A percentile compares a stretch with the other conserved stretches of the same genome.
These are phyloP conservation scores for Pleuronectes platessa DNA, from an alignment of 2,113 vertebrate genomes.

Conservation along the genomic window DNA sequence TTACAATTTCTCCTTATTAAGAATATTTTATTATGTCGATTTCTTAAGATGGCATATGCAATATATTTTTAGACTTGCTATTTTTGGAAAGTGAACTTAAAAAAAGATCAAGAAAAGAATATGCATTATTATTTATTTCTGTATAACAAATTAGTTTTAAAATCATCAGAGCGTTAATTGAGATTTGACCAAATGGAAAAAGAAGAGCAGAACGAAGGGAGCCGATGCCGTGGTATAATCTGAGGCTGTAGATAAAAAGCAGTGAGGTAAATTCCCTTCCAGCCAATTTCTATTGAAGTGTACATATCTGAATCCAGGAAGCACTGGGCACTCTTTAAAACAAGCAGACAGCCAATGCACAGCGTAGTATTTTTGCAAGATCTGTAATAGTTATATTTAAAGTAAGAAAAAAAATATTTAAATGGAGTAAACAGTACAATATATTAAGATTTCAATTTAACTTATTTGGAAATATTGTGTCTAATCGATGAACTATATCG, in stretches of 20 bases:
- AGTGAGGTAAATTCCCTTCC: slow-evolving; percentile 6
- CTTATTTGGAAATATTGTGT: slow-evolving; percentile 77
- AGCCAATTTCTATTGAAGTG: slow-evolving; percentile 61
- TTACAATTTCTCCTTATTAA: slow-evolving; percentile 71
- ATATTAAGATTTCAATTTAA: slow-evolving; percentile 79
- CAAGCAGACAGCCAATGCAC: slow-evolving; percentile 77
- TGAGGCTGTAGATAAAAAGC: slow-evolving; percentile 2
- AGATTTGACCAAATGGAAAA: slow-evolving; percentile 71
- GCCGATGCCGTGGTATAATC: slow-evolving; percentile 8
- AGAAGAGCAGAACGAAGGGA: slow-evolving; percentile 30
- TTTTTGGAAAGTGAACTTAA: slow-evolving; percentile 73
- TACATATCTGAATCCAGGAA: slow-evolving; percentile 78
- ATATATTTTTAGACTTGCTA: slow-evolving; percentile 83
- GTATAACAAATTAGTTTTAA: slow-evolving; percentile 52
- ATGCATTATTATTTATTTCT: slow-evolving; percentile 65
- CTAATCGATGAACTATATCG: slow-evolving; percentile 64
- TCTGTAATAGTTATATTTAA: slow-evolving; percentile 81
- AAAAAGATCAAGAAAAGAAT: slow-evolving; percentile 49
- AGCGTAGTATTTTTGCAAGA: slow-evolving; percentile 79
- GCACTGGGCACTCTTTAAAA: slow-evolving; percentile 73
- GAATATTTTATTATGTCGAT: slow-evolving; percentile 82
- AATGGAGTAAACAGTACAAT: slow-evolving; percentile 75
- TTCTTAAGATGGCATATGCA: slow-evolving; percentile 82
- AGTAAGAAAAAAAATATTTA: slow-evolving; percentile 76
- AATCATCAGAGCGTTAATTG: slow-evolving; percentile 45